Evolutionary conservation across 2,797 vertebrate species (phyloP), one percentile per base, ranked within the genome.

Genomic region (Rhinella marina): DNA sequence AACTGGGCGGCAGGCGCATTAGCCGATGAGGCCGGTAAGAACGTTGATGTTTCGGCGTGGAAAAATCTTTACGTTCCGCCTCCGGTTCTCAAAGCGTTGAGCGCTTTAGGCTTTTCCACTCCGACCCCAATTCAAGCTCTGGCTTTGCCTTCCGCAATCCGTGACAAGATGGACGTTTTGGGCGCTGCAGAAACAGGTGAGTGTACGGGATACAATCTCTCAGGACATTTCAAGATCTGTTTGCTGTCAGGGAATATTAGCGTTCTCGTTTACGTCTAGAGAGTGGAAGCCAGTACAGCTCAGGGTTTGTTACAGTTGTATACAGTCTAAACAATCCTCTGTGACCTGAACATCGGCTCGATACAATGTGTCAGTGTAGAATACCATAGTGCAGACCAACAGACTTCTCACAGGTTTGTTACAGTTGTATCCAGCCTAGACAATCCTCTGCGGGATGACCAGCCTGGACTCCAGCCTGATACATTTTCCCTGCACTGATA

Each of bases 141-240:
- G 85, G 91, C 95, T 10, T 92, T 99, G 87, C 97, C 97, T 41
- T 92, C 98, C 62, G 98, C 98, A 9, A 99, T 99, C 91, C 95
- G 98, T 91, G 98, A 99, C 91, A 95, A 91, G 0, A 93, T 98
- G 95, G 98, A 99, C 89, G 92, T 99, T 86, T 95, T 99, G 68
- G 98, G 98, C 12, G 98, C 98, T 62, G 98, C 98, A 21, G 98
- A 99, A 94, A 99, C 98, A 75, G 98, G 98, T 99, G 93, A 68
- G 56, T 61, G 2, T 70, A 11, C 25, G 14, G 27, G 61, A 62
- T 21, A 11, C 4, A 56, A 59, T 23, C 10, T 23, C 61, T 62
- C 3, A 5, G 57, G 1, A 68, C 1, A 16, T 29, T 68, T 68
- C 25, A 13, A 29, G n/a, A 13, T 27, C 25, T 27, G 12, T 29